phyloP scores from a whole-genome alignment of 2,113 vertebrate species.

The Centropus unirufus region DNA sequence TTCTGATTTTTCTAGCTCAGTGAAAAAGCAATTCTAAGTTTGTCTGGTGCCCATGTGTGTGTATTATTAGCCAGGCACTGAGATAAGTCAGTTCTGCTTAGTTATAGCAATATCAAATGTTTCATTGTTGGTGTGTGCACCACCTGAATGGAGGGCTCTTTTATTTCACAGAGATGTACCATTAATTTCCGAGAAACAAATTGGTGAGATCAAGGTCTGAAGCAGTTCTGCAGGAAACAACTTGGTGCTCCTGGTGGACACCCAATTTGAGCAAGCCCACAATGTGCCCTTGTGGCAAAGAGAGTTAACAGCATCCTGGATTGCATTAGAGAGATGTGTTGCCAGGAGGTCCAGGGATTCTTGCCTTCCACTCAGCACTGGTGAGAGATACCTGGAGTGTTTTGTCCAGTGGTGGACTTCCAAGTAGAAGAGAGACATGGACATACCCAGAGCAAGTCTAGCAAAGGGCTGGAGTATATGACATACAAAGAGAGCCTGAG shows the following conservation, averaged over 20 bases:
- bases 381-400: not conserved
- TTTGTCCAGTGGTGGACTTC: not conserved
- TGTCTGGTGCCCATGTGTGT: not conserved
- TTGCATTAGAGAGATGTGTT: not conserved
- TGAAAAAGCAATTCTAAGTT: not conserved
- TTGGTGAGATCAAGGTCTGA: not conserved
- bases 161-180: not conserved
- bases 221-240: not conserved
- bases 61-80: not conserved
- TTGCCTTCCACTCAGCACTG: not conserved
- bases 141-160: not conserved
- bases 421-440: not conserved
- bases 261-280: not conserved
- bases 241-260: not conserved
- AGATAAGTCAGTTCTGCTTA: not conserved
- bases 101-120: not conserved
- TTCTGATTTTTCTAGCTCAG: not conserved
- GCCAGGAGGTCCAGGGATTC: not conserved
- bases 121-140: not conserved
- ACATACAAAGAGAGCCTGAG: not conserved
- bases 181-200: not conserved
- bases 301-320: not conserved
- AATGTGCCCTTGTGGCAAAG: not conserved
- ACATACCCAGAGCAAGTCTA: not conserved
- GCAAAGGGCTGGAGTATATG: not conserved